Evolutionary conservation across 2,888 invertebrate genomes (phyloP), one percentile per base, ranked within the genome.

Genomic region (Meghimatium bilineatum): DNA sequence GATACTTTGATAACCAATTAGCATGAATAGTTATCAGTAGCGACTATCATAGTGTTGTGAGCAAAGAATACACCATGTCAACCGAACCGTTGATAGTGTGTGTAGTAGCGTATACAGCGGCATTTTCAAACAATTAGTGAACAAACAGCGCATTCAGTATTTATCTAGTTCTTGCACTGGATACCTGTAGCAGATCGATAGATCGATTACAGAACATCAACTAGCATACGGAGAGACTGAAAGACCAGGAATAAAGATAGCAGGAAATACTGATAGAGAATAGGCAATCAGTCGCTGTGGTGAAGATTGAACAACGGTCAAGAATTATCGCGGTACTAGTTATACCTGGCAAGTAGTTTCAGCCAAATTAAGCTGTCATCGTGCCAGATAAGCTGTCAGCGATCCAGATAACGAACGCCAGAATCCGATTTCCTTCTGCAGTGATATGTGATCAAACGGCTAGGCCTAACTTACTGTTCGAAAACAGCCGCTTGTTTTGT

Each of bases 221-320:
- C n/a, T n/a, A n/a, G n/a, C 12, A n/a, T 26, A 8, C 5, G n/a
- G 38, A 71, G 72, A 63, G 72, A 36, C 29, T 5, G 71, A 38
- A 44, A 32, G 78, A 83, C 1, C 77, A n/a, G n/a, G n/a, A n/a
- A n/a, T 56, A 82, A 38, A 83, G 78, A 78, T 56, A 77, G 78
- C 71, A 69, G 71, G 83, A 67, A 67, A 56, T 77, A 67, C 69
- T 71, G 83, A 49, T 71, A 66, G 36, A 76, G 71, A 23, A n/a
- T 49, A 26, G 34, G 49, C 44, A 72, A 72, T 72, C 72, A 72
- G 49, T 49, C 72, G 3, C 12, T 14, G n/a, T 14, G 49, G n/a
- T 26, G 36, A 23, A 69, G 69, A 69, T 69, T 69, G 23, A 36
- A 69, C 36, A 36, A 69, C 34, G 20, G 69, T 38, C 29, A 23